Conservation (phyloP, 2,888 invertebrate genomes). For the Lasioglossum villosulum region DNA sequence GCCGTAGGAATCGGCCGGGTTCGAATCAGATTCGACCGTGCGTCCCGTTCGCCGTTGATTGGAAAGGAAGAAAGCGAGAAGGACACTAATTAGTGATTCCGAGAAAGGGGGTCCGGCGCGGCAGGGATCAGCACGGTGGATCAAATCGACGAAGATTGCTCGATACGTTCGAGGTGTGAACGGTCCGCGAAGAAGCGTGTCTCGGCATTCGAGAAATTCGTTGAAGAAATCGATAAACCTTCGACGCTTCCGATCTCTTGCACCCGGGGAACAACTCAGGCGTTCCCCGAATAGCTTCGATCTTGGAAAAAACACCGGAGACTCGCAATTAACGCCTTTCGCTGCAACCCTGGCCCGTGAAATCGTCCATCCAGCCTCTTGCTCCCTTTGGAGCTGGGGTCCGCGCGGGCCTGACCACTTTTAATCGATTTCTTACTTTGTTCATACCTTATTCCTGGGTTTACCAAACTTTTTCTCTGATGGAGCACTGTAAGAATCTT, state of each 20-base stretch:
- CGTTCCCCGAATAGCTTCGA: constrained; percentile 44
- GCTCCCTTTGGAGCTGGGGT: neutral
- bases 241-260: constrained; percentile 48
- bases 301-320: neutral
- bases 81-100: constrained; percentile 73
- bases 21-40: constrained; percentile 68
- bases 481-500: too few species aligned
- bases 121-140: constrained; percentile 62
- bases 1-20: constrained; percentile 43
- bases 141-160: constrained; percentile 63
- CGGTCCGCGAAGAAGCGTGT: constrained; percentile 63
- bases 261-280: constrained; percentile 34
- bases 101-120: constrained; percentile 59
- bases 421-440: neutral
- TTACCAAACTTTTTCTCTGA: too few species aligned
- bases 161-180: constrained; percentile 68
- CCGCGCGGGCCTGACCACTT: neutral
- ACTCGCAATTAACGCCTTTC: constrained; percentile 28
- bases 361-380: neutral
- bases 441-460: neutral
- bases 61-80: constrained; percentile 68
- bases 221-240: constrained; percentile 70
- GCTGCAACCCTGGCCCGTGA: neutral
- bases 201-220: constrained; percentile 69
- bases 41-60: constrained; percentile 53